Evolutionary conservation across 2,888 invertebrate species (phyloP).

Genomic region (Pachycephus smyrnensis): DNA sequence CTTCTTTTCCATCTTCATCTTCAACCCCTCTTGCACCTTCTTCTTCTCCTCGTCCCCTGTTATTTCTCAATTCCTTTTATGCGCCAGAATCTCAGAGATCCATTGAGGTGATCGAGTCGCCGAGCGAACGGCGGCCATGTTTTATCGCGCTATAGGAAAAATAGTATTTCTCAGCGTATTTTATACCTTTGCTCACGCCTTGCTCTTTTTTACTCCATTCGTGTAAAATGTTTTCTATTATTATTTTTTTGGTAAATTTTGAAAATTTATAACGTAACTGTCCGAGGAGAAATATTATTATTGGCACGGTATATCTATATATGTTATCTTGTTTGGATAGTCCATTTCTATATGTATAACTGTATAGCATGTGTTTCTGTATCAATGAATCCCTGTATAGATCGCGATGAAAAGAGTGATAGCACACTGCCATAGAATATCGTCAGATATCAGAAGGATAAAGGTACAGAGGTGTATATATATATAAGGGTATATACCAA

Average conservation of each 20-base stretch:
- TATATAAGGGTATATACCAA: background rate
- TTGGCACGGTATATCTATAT: too few relatives aligned
- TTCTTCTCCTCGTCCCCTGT: constrained; percentile 8
- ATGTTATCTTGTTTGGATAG: background rate
- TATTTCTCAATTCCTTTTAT: background rate
- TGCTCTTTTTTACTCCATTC: background rate
- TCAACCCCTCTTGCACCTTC: constrained; percentile 22
- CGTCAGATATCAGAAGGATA: background rate
- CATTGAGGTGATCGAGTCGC: background rate
- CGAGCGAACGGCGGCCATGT: background rate
- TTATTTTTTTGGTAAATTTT: too few relatives aligned
- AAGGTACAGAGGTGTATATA: background rate
- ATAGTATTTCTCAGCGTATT: background rate
- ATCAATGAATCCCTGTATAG: background rate
- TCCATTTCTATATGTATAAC: background rate
- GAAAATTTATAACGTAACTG: too few relatives aligned
- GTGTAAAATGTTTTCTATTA: background rate
- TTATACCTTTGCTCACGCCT: too few relatives aligned
- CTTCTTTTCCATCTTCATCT: constrained; percentile 32
- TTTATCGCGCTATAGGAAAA: background rate
- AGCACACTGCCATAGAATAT: background rate
- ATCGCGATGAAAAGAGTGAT: background rate
- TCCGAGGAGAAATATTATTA: too few relatives aligned
- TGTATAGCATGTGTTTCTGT: background rate
- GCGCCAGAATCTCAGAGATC: background rate